phyloP scores from a whole-genome alignment of 2,888 invertebrate species.

The Polydrusus pterygomalis region DNA sequence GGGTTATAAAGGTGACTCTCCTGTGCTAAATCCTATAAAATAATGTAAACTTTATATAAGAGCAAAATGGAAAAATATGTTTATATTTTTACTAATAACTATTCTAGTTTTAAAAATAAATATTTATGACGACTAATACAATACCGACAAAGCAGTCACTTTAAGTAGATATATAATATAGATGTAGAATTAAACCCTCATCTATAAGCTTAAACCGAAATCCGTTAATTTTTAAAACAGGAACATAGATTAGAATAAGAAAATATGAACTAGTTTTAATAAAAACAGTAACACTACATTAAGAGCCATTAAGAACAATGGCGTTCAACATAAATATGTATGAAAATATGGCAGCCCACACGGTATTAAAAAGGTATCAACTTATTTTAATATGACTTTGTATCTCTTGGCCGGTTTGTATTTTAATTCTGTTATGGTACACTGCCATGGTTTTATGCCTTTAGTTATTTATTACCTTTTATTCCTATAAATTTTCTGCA shows the following conservation, averaged over 20 bases:
- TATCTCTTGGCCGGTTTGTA: conserved; percentile 15
- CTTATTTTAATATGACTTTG: conserved; percentile 47
- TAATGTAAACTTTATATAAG: too few species aligned
- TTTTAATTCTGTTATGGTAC: conserved; percentile 22
- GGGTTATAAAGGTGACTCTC: too few species aligned
- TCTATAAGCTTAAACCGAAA: not conserved
- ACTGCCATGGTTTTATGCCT: conserved; percentile 24
- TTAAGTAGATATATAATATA: not conserved
- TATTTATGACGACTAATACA: too few species aligned
- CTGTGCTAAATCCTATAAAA: too few species aligned
- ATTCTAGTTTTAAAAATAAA: too few species aligned
- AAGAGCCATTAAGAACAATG: conserved; percentile 54
- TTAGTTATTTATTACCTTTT: conserved; percentile 4
- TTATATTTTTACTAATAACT: too few species aligned
- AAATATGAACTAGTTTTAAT: conserved; percentile 38
- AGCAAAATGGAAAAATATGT: too few species aligned
- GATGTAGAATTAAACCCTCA: too few species aligned
- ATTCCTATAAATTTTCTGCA: conserved; percentile 12
- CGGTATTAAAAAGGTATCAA: conserved; percentile 56
- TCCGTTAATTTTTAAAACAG: conserved; percentile 6
- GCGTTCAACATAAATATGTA: conserved; percentile 52
- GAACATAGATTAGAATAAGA: conserved; percentile 5
- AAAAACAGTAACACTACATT: conserved; percentile 53
- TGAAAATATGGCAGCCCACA: conserved; percentile 54
- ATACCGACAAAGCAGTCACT: not conserved